Evolutionary conservation across 2,797 vertebrate genomes (phyloP).

Genomic region (Xerus rutilus): DNA sequence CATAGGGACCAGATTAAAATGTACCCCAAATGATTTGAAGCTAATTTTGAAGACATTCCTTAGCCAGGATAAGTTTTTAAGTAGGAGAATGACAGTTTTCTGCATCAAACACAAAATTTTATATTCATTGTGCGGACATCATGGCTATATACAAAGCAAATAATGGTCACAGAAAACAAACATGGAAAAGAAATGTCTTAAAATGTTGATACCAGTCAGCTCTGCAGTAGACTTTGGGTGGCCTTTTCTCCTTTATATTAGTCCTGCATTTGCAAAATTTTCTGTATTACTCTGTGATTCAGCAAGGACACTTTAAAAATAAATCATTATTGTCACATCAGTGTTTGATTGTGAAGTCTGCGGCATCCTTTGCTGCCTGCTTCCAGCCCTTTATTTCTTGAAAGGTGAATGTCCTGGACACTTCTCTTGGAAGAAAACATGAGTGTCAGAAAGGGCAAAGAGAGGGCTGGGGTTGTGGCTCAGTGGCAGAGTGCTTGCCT

Average conservation of each 20-base stretch:
- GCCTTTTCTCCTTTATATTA: background rate
- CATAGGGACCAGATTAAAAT: background rate
- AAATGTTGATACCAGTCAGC: background rate
- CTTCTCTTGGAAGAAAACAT: background rate
- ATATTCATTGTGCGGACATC: background rate
- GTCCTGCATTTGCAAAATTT: background rate
- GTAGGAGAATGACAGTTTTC: background rate
- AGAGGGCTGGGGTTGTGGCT: background rate
- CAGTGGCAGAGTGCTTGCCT: too few relatives aligned
- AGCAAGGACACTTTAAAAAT: slow-evolving; percentile 23
- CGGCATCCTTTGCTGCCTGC: background rate
- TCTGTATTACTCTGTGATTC: background rate
- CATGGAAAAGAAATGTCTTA: background rate
- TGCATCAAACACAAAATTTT: background rate
- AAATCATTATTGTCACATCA: background rate
- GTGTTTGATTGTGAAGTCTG: slow-evolving; percentile 40
- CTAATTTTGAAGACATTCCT: slow-evolving; percentile 19
- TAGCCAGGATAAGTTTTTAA: slow-evolving; percentile 4
- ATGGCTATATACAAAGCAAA: background rate
- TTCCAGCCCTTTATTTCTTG: background rate
- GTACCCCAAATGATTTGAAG: background rate
- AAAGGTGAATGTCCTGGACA: background rate
- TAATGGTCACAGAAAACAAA: slow-evolving; percentile 10
- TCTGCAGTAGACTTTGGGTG: background rate
- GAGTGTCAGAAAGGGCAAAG: background rate